Conservation (phyloP, 2,888 invertebrate species). For the Hecatera dysodea region DNA sequence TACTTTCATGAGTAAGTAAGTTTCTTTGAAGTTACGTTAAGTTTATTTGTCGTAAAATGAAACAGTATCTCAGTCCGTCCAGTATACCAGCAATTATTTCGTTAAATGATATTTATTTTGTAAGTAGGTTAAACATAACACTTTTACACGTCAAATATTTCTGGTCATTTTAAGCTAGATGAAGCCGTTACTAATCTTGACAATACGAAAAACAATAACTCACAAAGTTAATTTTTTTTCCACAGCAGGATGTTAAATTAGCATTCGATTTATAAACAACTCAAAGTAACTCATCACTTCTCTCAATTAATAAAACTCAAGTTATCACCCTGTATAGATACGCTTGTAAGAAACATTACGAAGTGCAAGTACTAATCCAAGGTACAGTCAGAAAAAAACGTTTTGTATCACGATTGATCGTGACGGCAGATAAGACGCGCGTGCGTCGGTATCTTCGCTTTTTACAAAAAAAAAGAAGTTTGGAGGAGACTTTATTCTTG, state of each 20-base stretch:
- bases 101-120: too few relatives aligned
- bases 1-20: too few relatives aligned
- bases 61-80: not conserved
- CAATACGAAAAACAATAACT: not conserved
- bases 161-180: too few relatives aligned
- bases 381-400: constrained; percentile 59
- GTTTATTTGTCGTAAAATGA: not conserved
- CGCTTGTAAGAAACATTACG: constrained; percentile 55
- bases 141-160: too few relatives aligned
- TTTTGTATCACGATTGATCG: constrained; percentile 74
- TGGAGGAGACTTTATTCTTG: constrained; percentile 4
- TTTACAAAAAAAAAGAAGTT: constrained; percentile 47
- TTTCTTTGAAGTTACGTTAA: too few relatives aligned
- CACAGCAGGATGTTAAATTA: not conserved
- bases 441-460: constrained; percentile 54
- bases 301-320: constrained; percentile 1
- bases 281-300: constrained; percentile 11
- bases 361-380: constrained; percentile 60
- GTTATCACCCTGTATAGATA: constrained; percentile 46
- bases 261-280: not conserved
- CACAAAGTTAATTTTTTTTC: not conserved
- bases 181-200: not conserved
- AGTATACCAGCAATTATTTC: not conserved
- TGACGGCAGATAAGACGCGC: constrained; percentile 72
- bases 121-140: too few relatives aligned